Evolutionary conservation across 2,113 vertebrate genomes (phyloP).

Genomic region (Hemichromis elongatus): DNA sequence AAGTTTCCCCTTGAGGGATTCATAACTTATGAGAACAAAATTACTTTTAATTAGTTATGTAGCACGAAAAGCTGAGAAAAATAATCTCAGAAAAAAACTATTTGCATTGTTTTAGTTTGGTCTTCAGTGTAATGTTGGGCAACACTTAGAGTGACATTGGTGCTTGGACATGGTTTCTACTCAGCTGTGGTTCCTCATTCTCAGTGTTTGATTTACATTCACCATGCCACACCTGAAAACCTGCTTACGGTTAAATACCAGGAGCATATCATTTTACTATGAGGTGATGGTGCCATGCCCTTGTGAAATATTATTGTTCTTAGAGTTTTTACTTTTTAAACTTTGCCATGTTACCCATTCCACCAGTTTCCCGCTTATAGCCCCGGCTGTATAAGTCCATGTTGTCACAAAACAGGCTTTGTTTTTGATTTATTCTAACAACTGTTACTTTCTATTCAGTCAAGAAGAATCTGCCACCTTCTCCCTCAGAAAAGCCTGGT

Average conservation of each 20-base stretch:
- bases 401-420: background rate
- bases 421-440: background rate
- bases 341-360: background rate
- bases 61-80: background rate
- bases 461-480: background rate
- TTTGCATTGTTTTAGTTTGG: background rate
- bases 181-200: background rate
- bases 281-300: background rate
- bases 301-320: background rate
- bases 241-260: conserved; percentile 12
- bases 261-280: background rate
- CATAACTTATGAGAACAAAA: background rate
- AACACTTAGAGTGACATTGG: background rate
- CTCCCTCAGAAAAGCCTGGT: conserved; percentile 7
- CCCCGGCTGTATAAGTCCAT: background rate
- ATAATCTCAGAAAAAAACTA: background rate
- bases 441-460: conserved; percentile 16
- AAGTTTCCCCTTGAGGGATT: background rate
- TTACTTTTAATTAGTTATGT: background rate
- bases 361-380: background rate
- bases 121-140: conserved; percentile 38
- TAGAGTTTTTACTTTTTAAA: background rate
- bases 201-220: conserved; percentile 19
- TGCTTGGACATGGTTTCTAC: background rate
- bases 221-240: background rate